Base-by-base conservation (phyloP, 2,888 invertebrate genomes). In the Heliconius erato region DNA sequence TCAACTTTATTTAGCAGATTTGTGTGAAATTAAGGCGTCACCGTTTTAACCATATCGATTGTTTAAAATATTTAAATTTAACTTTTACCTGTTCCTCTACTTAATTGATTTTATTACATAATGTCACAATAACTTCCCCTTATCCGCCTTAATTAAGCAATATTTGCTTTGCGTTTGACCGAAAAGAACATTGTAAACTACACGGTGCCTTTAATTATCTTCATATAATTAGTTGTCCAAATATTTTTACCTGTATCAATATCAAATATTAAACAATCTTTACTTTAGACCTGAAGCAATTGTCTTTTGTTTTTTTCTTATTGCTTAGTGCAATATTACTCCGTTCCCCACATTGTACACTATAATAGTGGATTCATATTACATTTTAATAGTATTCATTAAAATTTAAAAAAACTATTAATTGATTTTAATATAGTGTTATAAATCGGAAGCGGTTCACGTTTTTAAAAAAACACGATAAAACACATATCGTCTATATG, bases 81-180 rank as follows among this genome's bases (percentile, higher is more conserved):
- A 16, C 23, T 69, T 35, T 68, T 69, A 23, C 74, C 54, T 74
- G 54, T 74, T 54, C 23, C 54, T 54, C 6, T 74, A 49, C 74
- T 74, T 54, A 54, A 54, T 7, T 54, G 26, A 74, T 74, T 54
- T 74, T 74, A 74, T 69, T 35, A 69, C 32, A 35, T 69, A 40
- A 54, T 28, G 28, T 28, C 54, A 74, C 28, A 35, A 54, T 74
- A 74, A 54, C 49, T 74, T 74, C 35, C 26, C 28, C 28, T 54
- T 74, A 74, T 74, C 74, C 19, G 28, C 19, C 12, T 74, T 54
- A 74, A 28, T 74, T 74, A 74, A 49, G 74, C 26, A 28, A 40
- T 74, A 74, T 26, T 49, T 5, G 7, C 7, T 6, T 49, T 26
- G 49, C 12, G 14, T 72, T 44, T 12, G 44, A 5, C 16, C 9